These are phyloP conservation scores for Smittia aterrima DNA, from an alignment of 2,888 invertebrate genomes.

Conservation along the genomic window DNA sequence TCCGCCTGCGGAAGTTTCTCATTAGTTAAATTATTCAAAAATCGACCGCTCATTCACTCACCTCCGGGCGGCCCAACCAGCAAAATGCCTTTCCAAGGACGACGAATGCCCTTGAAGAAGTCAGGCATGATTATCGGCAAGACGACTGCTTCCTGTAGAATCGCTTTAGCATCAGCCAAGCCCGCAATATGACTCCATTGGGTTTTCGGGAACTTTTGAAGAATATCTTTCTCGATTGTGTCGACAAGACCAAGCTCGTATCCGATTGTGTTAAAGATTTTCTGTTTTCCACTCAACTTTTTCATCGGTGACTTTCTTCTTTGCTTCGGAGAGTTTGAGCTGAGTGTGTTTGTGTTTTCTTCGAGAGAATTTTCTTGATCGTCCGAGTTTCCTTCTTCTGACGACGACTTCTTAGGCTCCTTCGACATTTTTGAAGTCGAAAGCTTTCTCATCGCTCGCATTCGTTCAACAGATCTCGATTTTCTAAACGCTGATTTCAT, in stretches of 20 bases:
- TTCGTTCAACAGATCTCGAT: constrained; percentile 53
- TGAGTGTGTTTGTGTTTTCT: constrained; percentile 49
- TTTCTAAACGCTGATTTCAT: constrained; percentile 51
- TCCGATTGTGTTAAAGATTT: constrained; percentile 65
- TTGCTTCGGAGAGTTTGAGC: constrained; percentile 37
- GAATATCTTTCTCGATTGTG: constrained; percentile 78
- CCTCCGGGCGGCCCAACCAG: constrained; percentile 59
- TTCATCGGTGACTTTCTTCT: constrained; percentile 51
- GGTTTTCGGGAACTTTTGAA: constrained; percentile 78
- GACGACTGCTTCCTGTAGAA: constrained; percentile 83
- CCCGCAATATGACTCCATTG: constrained; percentile 77
- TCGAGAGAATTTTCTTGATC: constrained; percentile 54
- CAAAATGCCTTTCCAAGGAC: constrained; percentile 77
- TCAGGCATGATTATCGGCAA: constrained; percentile 84
- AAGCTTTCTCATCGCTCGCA: constrained; percentile 50
- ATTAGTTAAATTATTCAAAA: background rate
- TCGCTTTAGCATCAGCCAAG: constrained; percentile 70
- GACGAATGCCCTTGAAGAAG: constrained; percentile 80
- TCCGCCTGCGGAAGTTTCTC: constrained; percentile 56
- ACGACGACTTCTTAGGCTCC: constrained; percentile 51
- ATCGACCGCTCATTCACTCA: background rate
- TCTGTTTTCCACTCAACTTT: constrained; percentile 47
- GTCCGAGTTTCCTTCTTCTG: constrained; percentile 55
- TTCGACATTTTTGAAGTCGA: constrained; percentile 30
- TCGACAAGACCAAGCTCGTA: constrained; percentile 76